Base-by-base conservation (phyloP, 2,888 invertebrate species). In the Drosophila helvetica region DNA sequence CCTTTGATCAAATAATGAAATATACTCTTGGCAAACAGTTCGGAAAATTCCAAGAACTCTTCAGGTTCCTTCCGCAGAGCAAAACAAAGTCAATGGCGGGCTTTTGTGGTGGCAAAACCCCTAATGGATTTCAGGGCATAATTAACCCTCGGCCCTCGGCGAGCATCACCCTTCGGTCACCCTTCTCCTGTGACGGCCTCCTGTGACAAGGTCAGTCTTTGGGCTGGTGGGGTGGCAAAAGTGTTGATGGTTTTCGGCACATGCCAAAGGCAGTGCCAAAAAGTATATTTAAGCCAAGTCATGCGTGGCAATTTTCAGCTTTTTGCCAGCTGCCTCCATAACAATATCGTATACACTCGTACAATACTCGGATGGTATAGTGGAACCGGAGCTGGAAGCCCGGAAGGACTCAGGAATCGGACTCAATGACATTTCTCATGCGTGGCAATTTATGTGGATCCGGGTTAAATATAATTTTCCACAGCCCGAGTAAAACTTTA, bases 341-440 rank as follows among this genome's bases (percentile, higher is more conserved):
- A 80, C 80, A 84, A 82, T 83, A 73, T 74, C 25, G n/a, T n/a
- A n/a, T n/a, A n/a, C n/a, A n/a, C n/a, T n/a, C n/a, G n/a, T n/a
- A n/a, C n/a, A n/a, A n/a, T n/a, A n/a, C n/a, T n/a, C n/a, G n/a
- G n/a, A n/a, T n/a, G n/a, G n/a, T n/a, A n/a, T n/a, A n/a, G n/a
- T n/a, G n/a, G n/a, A n/a, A n/a, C n/a, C n/a, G n/a, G n/a, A n/a
- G 38, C 55, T 42, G 56, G 6, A 25, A n/a, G 42, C 18, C 19
- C 47, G 51, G n/a, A 19, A 22, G 22, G 22, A 22, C 22, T 22
- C 22, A 22, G 65, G 12, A n/a, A 55, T 51, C 75, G 64, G 54
- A 82, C 87, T 81, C 80, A 87, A 82, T 78, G 88, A 87, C 88
- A 83, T 72, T 87, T 73, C 73, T 87, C 83, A 75, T 75, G 83